These are phyloP conservation scores for Vimba vimba DNA, from an alignment of 2,113 vertebrate species.

Conservation along the genomic window DNA sequence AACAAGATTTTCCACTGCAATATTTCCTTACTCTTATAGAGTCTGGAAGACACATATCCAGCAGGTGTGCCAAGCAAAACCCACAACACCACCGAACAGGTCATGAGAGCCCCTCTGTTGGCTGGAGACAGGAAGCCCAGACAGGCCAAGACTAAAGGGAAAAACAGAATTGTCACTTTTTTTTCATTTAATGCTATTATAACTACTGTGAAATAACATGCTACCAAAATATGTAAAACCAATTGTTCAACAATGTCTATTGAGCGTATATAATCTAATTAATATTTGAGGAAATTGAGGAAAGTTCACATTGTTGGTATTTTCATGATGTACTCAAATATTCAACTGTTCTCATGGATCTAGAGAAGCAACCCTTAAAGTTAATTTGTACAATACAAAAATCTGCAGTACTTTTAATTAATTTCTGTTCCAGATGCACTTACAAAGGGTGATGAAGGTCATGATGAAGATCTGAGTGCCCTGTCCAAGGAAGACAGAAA, in stretches of 20 bases:
- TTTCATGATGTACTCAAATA: not conserved
- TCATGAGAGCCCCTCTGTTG: constrained; percentile 97
- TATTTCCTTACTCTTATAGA: constrained; percentile 78
- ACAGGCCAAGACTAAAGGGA: constrained; percentile 89
- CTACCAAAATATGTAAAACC: not conserved
- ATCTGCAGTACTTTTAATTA: not conserved
- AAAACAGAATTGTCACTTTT: constrained; percentile 4
- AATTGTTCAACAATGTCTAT: not conserved
- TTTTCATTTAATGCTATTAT: not conserved
- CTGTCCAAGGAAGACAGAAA: constrained; percentile 96
- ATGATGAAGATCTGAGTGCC: constrained; percentile 98
- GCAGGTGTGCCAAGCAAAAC: constrained; percentile 95
- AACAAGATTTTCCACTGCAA: not conserved
- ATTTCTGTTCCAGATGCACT: constrained; percentile 65
- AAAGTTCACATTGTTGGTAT: not conserved
- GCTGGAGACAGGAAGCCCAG: constrained; percentile 97
- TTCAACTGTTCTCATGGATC: not conserved
- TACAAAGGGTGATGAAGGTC: constrained; percentile 98
- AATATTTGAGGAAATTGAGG: not conserved
- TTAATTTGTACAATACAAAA: not conserved
- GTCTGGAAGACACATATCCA: constrained; percentile 90
- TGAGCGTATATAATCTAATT: not conserved
- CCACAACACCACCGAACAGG: constrained; percentile 97
- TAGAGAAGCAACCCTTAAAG: not conserved
- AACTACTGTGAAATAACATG: not conserved